These are phyloP conservation scores for Arothron firmamentum DNA, from an alignment of 2,113 vertebrate species.

Conservation along the genomic window DNA sequence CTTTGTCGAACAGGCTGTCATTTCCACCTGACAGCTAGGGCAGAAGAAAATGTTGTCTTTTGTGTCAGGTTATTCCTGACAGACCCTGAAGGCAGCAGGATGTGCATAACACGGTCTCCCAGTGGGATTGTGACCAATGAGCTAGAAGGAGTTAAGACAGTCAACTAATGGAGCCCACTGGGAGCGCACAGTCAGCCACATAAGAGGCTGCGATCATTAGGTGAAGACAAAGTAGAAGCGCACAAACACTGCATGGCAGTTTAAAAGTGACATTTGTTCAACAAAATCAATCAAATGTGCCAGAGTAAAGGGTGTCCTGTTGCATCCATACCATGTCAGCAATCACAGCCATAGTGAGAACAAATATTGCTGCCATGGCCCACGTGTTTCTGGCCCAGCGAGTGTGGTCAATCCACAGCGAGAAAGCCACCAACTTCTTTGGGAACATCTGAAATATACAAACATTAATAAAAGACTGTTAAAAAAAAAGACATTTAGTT, in stretches of 20 bases:
- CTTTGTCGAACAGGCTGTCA: constrained; percentile 6
- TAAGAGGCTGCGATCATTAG: constrained; percentile 39
- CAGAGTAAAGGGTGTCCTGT: background rate
- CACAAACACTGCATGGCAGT: background rate
- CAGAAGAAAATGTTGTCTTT: constrained; percentile 21
- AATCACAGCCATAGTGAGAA: constrained; percentile 86
- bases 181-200: constrained; percentile 52
- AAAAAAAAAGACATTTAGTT: background rate
- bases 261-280: background rate
- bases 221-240: constrained; percentile 47
- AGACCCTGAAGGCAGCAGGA: constrained; percentile 40
- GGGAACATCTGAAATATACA: constrained; percentile 78
- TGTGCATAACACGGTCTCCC: constrained; percentile 51
- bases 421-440: constrained; percentile 88
- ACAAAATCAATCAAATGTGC: background rate
- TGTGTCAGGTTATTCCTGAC: constrained; percentile 22
- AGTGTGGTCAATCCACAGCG: constrained; percentile 90
- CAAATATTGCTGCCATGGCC: constrained; percentile 92
- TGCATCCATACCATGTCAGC: constrained; percentile 86
- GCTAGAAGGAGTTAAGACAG: constrained; percentile 55
- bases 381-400: constrained; percentile 95
- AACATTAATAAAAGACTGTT: background rate
- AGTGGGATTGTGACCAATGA: constrained; percentile 58
- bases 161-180: constrained; percentile 66
- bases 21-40: constrained; percentile 12